Evolutionary conservation across 2,113 vertebrate species (phyloP), one percentile per base, ranked within the genome.

Genomic region (Eudyptes chrysolophus): DNA sequence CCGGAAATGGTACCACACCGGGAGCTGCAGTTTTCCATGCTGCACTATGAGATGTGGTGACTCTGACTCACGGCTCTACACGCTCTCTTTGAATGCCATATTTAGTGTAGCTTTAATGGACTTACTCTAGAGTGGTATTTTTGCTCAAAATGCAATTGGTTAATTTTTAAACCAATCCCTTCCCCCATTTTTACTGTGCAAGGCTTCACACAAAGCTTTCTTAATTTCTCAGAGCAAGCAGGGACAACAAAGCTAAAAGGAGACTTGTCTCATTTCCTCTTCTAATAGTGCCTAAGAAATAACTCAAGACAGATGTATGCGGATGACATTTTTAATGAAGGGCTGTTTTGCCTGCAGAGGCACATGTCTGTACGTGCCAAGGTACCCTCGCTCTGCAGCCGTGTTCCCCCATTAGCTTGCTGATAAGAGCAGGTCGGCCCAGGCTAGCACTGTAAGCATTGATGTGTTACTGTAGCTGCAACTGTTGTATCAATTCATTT

Each of bases 1-100:
- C 7, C 0, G 0, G 83, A 18, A 72, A 34, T 4, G 30, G 19
- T 2, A 12, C 13, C 1, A 3, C 29, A 30, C 7, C 0, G 17
- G 2, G 49, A 29, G 46, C 64, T 36, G 42, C 71, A 21, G 13
- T 46, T 65, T 83, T 46, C 71, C 25, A 3, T 3, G 26, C 13
- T 25, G 38, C 17, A 2, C 17, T 16, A 20, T 9, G 48, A 38
- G n/a, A 1, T 1, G 27, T 2, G 7, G 26, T 40, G 84, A 21
- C 12, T 38, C 38, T 70, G 84, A 61, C 40, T 75, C 57, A 29
- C 2, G 4, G 17, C 29, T 4, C 52, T 20, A 1, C 10, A 14
- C 62, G 51, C 66, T 54, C 54, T 26, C 27, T 20, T 7, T n/a
- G 34, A 26, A 15, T 5, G 70, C 20, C 29, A 36, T 16, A 13